Evolutionary conservation across 2,797 vertebrate genomes (phyloP), one percentile per base, ranked within the genome.

Genomic region (Petrocephalus sullivani): DNA sequence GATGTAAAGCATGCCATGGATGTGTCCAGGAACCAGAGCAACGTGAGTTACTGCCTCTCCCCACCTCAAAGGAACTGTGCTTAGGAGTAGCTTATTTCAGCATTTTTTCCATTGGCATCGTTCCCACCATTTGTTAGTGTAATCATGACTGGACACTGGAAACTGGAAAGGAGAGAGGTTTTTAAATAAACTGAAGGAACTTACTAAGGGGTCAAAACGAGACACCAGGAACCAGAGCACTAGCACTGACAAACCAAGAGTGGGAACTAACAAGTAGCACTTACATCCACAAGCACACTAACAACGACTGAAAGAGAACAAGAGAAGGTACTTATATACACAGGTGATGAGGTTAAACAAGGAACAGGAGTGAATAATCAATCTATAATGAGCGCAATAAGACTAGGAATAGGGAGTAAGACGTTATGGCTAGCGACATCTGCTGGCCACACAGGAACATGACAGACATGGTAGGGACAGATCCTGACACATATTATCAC

Each of bases 1-100:
- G 98, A 99, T 0, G 96, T 99, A 49, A 95, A 97, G 89, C 98
- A 99, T 0, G 98, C 98, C 88, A 98, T 99, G 94, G 97, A 98
- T 0, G 98, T 99, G 78, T 96, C 98, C 92, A 99, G 97, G 94
- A 96, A 87, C 41, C 98, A 99, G 95, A 99, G 98, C 89, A 96
- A 93, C 0, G 98, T 99, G 91, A 96, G 98, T 95, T 51, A 56
- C 2, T 21, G 12, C 78, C 28, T 67, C 14, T 33, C 8, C 16
- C 21, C 28, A 28, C 49, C 3, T 4, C 82, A 84, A 28, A 84
- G 10, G 51, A 84, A 54, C n/a, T 23, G 82, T 23, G 51, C 82
- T 54, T 23, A 54, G 4, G 9, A 53, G 46, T 8, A 54, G 10
- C 82, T 84, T 84, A 49, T 16, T 16, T 16, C 64, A 14, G 28